A percentile compares a stretch with the other conserved stretches of the same genome.
These are phyloP conservation scores for Parazoanthus swiftii DNA, from an alignment of 92 coral and sea anemone species.

Conservation along the genomic window DNA sequence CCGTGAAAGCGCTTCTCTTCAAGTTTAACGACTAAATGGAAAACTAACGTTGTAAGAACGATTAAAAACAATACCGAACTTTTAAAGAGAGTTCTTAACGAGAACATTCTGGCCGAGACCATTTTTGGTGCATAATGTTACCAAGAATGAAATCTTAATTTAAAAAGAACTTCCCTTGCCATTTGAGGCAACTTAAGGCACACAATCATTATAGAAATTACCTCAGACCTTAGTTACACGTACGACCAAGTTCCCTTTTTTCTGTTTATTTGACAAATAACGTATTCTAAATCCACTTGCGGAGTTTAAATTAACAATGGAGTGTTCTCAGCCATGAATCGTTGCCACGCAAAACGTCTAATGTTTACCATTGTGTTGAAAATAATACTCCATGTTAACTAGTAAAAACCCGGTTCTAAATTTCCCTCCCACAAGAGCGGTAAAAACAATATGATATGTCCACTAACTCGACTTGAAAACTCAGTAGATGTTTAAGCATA, in stretches of 20 bases:
- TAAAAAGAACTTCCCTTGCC: background rate
- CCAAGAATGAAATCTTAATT: background rate
- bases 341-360: background rate
- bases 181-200: background rate
- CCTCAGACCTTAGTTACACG: background rate
- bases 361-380: background rate
- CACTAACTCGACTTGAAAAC: too few relatives aligned
- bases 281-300: background rate
- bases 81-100: background rate
- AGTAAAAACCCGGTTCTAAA: background rate
- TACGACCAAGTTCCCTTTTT: background rate
- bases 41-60: constrained; percentile 10
- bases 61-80: background rate
- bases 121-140: background rate
- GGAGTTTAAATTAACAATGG: background rate
- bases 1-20: background rate
- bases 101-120: background rate
- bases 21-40: background rate
- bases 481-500: too few relatives aligned
- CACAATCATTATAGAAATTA: too few relatives aligned
- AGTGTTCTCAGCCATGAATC: background rate
- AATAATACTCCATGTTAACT: background rate
- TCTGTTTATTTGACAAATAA: background rate
- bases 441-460: too few relatives aligned
- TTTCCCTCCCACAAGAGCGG: too few relatives aligned